Conservation (phyloP, 2,797 vertebrate species). For the Pangasius mekongensis region DNA sequence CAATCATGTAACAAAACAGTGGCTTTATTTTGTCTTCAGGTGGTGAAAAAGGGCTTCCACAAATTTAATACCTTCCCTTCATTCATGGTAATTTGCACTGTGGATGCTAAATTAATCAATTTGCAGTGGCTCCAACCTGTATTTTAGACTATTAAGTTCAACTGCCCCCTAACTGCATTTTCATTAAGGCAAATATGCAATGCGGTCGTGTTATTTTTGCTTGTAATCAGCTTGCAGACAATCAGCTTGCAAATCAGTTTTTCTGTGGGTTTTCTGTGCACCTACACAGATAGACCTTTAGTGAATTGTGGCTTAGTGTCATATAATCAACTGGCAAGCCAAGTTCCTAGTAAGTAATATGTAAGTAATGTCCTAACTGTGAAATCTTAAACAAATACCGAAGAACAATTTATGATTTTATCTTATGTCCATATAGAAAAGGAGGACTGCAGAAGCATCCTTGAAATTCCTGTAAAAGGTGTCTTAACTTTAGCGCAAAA, state of each 20-base stretch:
- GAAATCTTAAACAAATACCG: neutral
- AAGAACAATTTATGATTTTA: neutral
- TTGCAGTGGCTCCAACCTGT: neutral
- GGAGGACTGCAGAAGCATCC: neutral
- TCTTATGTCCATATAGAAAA: neutral
- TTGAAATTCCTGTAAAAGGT: neutral
- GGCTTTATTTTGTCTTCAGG: neutral
- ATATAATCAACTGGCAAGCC: neutral
- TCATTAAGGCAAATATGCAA: neutral
- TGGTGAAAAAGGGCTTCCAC: neutral
- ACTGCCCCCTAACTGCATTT: neutral
- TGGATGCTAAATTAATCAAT: neutral
- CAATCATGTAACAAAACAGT: neutral
- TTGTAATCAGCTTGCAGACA: neutral
- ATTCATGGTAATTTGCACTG: neutral
- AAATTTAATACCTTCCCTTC: neutral
- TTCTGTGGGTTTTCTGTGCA: neutral
- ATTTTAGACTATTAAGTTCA: neutral
- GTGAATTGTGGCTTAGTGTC: neutral
- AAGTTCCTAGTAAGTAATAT: neutral
- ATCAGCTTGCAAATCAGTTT: neutral
- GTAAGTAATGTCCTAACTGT: neutral
- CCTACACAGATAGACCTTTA: neutral
- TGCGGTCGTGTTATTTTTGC: neutral
- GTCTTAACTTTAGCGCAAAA: too few species aligned